Evolutionary conservation across 2,797 vertebrate genomes (phyloP).

Genomic region (Pteropus rufus): DNA sequence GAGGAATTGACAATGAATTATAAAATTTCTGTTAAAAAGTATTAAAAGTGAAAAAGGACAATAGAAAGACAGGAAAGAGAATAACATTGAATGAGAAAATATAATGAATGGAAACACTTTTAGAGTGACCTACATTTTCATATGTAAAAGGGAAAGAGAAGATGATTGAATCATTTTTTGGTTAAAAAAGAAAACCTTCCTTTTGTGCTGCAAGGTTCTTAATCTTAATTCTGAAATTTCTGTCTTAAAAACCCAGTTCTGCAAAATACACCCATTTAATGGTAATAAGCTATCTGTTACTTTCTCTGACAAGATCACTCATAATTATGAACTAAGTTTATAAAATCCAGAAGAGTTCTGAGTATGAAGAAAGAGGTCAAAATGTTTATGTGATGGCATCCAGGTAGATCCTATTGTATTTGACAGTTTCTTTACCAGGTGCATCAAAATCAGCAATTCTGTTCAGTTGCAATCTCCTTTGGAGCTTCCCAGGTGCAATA

Average conservation of each 20-base stretch:
- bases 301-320: not conserved
- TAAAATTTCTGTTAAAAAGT: not conserved
- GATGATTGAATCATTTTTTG: not conserved
- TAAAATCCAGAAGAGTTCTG: not conserved
- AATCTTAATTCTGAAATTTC: conserved; percentile 13
- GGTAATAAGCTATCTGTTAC: not conserved
- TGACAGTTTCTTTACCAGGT: not conserved
- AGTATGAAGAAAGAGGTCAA: not conserved
- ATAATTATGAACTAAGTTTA: not conserved
- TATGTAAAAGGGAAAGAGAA: not conserved
- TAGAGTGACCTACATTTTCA: conserved; percentile 36
- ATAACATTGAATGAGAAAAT: not conserved
- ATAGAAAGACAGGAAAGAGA: not conserved
- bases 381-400: not conserved
- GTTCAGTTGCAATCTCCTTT: not conserved
- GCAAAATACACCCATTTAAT: not conserved
- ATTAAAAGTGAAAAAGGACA: not conserved
- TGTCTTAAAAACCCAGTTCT: conserved; percentile 21
- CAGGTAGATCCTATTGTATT: not conserved
- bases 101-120: not conserved
- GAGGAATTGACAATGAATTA: not conserved
- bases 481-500: not conserved
- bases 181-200: not conserved
- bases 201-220: not conserved
- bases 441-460: not conserved